Evolutionary conservation across 2,888 invertebrate genomes (phyloP), one percentile per base, ranked within the genome.

Genomic region (Andrena bicolor): DNA sequence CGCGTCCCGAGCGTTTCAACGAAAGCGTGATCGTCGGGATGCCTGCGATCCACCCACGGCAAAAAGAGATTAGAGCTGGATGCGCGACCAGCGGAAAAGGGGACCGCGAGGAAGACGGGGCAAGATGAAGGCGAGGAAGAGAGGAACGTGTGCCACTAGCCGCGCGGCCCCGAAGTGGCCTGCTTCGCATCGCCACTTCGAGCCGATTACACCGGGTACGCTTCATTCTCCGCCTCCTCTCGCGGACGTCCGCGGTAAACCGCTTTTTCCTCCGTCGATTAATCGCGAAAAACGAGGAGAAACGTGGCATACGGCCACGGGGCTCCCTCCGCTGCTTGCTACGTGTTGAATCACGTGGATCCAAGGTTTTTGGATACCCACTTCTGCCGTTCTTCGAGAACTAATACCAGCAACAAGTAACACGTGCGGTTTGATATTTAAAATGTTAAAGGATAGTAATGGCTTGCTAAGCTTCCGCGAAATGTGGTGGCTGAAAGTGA

Each of bases 131-230:
- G 53, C 48, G 56, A 63, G 64, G 76, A 85, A 76, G 84, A 85
- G 41, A 86, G 85, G 84, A 88, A 81, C 88, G 88, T 91, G 91
- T 91, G 88, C 91, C 86, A 92, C 89, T 92, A 89, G 90, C 88
- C 90, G 84, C 90, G 84, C 86, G 91, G 91, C 91, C 91, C 84
- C 91, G 83, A 84, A 87, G 76, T 91, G 91, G 89, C 91, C 91
- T 91, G 92, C 90, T 92, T 91, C 90, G 91, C 84, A 90, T 91
- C 90, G 88, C 90, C 87, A 90, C 91, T 91, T 91, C 85, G 86
- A 88, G 83, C 81, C 84, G 84, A 85, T 88, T 85, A 83, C 78
- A 77, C 77, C 82, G 81, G 82, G 82, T 73, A 75, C 66, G 66
- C 66, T 72, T 77, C 68, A n/a, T 74, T 68, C 41, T 41, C 76